Evolutionary conservation across 2,888 invertebrate genomes (phyloP).

Genomic region (Scelioninae gen. 1): DNA sequence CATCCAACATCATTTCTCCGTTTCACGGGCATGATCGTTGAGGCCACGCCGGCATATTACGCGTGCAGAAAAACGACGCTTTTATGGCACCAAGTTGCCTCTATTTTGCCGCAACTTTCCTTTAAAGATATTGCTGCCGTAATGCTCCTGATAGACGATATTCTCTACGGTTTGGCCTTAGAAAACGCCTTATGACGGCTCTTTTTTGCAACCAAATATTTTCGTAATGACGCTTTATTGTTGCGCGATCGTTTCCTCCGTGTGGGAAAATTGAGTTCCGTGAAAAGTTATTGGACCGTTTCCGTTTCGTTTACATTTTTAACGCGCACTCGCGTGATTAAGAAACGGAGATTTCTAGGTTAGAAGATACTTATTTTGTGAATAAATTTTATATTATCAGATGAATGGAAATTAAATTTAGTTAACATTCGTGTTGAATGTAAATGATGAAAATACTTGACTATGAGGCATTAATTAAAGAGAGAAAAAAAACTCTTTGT

Average conservation of each 20-base stretch:
- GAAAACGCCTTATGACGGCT: too few relatives aligned
- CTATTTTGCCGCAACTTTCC: slow-evolving; percentile 42
- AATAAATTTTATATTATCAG: too few relatives aligned
- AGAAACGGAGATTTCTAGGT: too few relatives aligned
- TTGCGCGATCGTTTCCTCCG: slow-evolving; percentile 33
- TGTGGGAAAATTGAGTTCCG: slow-evolving; percentile 14
- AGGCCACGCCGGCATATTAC: slow-evolving; percentile 61
- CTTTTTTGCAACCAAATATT: slow-evolving; percentile 33
- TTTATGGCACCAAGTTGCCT: slow-evolving; percentile 65
- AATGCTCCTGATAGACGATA: slow-evolving; percentile 10
- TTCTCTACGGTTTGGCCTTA: background rate
- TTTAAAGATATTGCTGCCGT: slow-evolving; percentile 28
- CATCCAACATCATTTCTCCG: too few relatives aligned
- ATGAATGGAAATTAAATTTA: too few relatives aligned
- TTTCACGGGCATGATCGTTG: slow-evolving; percentile 72
- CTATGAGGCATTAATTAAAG: too few relatives aligned
- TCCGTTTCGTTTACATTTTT: slow-evolving; percentile 12
- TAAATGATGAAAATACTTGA: too few relatives aligned
- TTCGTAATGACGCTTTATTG: slow-evolving; percentile 36
- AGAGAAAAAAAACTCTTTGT: too few relatives aligned
- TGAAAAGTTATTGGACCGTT: slow-evolving; percentile 16
- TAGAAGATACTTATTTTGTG: too few relatives aligned
- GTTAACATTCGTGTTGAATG: too few relatives aligned
- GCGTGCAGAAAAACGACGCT: slow-evolving; percentile 67
- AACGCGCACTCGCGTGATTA: too few relatives aligned